Evolutionary conservation across 1,140 invertebrate species (phyloP), one percentile per base, ranked within the genome.

Genomic region (Asobara japonica): DNA sequence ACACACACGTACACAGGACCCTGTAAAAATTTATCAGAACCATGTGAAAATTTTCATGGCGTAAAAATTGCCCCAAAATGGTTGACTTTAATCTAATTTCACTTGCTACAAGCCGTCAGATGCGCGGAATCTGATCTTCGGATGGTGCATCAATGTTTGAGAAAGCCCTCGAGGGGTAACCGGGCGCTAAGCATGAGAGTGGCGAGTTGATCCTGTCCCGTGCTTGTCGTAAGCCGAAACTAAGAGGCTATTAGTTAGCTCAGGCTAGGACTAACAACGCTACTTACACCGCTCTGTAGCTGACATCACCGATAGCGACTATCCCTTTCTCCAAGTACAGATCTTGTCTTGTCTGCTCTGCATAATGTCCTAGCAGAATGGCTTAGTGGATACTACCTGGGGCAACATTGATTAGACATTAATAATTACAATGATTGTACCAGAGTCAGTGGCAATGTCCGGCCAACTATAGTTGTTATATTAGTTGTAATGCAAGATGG

Each of bases 171-270:
- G 68, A n/a, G 76, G 77, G 77, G 70, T 75, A 62, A 72, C 51
- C 71, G 69, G 41, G 69, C 33, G 71, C 71, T 65, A 79, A 56
- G 75, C 77, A 71, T 31, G 16, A 65, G 76, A 65, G 73, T 33
- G 73, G 72, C 74, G 48, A 74, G 79, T 73, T 73, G 45, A 56
- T 72, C 76, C 72, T 69, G 75, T 45, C 73, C 65, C 82, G 82
- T 69, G n/a, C 76, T 72, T 66, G 75, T 38, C 74, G 68, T 83
- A 83, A 83, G 82, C 81, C 78, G 71, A 76, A 77, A 77, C 77
- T 83, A 84, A 83, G 83, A 82, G 83, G 80, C 83, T 83, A 84
- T 84, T 84, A 82, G 82, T 82, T 84, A 83, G 81, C 82, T 82
- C 66, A 70, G 29, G 75, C 74, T 76, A 75, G 74, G 78, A 81